Base-by-base conservation (phyloP, 2,888 invertebrate species). In the Tiliacea aurago region DNA sequence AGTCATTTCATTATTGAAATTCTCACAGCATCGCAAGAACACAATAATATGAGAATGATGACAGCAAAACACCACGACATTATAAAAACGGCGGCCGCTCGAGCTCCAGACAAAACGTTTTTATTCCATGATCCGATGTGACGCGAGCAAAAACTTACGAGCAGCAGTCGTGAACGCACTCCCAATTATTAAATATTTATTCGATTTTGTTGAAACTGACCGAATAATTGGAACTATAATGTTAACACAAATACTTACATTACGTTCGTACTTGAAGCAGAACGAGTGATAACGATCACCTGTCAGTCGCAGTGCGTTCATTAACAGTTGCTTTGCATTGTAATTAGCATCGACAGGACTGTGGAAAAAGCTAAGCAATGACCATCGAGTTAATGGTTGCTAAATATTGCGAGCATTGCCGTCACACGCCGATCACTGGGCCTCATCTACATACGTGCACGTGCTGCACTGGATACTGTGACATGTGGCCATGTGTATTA, bases 151-250 rank as follows among this genome's bases (percentile, higher is more conserved):
- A 73, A 73, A 80, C 75, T 56, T 28, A 56, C 9, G 74, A 47
- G 53, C 53, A 5, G 55, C 13, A 23, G 55, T 53, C 61, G 84
- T 49, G 59, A 33, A 67, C 69, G 37, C 33, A 59, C 47, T 70
- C 63, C 56, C 85, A 81, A 70, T 84, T 76, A 81, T 84, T 76
- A 53, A 51, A 70, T 81, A 81, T 82, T 81, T 84, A 81, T 70
- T 76, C 43, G 61, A 67, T 56, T 67, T 66, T 55, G 81, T 80
- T 73, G 84, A 80, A 80, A 80, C 58, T 45, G 56, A 58, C 43
- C 80, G 62, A 67, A 80, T 84, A 80, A 66, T 84, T 78, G 78
- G 65, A 67, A 66, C 43, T 66, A n/a, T 59, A 84, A 73, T 63
- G 80, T 58, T 71, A 67, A 67, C 75, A 73, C 51, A 67, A 71